Base-by-base conservation (phyloP, 2,113 vertebrate species). In the Antigone vipio region DNA sequence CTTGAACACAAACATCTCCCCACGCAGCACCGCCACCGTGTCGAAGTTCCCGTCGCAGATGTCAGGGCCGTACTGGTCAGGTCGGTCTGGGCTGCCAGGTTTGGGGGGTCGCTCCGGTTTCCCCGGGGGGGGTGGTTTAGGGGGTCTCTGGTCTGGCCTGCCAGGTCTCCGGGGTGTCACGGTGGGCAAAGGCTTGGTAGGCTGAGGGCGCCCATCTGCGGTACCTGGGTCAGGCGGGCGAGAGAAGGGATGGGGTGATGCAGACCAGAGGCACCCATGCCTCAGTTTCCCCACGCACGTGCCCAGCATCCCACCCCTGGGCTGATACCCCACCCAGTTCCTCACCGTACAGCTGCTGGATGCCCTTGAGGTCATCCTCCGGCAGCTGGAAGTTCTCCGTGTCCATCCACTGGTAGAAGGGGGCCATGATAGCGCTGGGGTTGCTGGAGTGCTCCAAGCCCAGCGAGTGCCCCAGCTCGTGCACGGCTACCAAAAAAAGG, bases 1-100 rank as follows among this genome's bases (percentile, higher is more conserved):
- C 99, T 99, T 99, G 95, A 99, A 99, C 40, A 99, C 99, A 88
- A 99, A 99, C 99, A 99, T 99, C 95, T 99, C 99, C 94, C 99
- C 99, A 5, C 99, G 98, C 75, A 99, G 98, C 98, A 99, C 97
- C 0, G 99, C 98, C 75, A 99, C 99, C 0, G 99, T 98, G 97
- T 99, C 99, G 0, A 99, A 99, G 98, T 99, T 98, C 29, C 99
- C 99, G 1, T 99, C 99, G 0, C 99, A 99, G 97, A 99, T 99
- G 96, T 99, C 98, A 12, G 99, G 99, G 49, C 99, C 99, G 14
- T 98, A 98, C 82, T 98, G 98, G 91, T 98, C 98, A 0, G 99
- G 98, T 32, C 91, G 89, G 81, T 95, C 95, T 9, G 98, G 98
- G 66, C 98, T 98, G 49, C 97, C 98, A 7, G 99, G 98, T 34